phyloP scores from a whole-genome alignment of 2,888 invertebrate species.

The Phragmatobia fuliginosa region DNA sequence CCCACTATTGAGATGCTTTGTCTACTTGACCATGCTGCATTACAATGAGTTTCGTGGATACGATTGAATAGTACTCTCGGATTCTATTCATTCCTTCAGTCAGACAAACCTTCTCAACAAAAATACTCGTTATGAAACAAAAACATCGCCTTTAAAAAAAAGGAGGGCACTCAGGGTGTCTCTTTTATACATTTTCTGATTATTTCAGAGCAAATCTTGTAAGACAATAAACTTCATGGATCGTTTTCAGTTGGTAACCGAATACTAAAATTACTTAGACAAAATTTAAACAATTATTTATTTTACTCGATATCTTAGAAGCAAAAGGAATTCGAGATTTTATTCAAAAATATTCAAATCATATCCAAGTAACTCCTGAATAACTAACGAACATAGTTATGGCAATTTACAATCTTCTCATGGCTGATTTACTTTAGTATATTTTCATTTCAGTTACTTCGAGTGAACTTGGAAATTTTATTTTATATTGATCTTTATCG shows the following conservation, averaged over 20 bases:
- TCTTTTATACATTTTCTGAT: neutral
- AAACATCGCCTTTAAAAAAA: no score
- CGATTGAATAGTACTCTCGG: no score
- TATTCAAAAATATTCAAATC: neutral
- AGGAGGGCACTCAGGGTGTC: neutral
- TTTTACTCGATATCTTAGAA: neutral
- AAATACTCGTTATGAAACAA: no score
- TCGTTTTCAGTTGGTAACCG: neutral
- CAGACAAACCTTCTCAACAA: no score
- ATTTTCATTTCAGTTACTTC: conserved; percentile 25
- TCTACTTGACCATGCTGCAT: no score
- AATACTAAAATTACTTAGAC: conserved; percentile 1
- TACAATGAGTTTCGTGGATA: no score
- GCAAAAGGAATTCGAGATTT: neutral
- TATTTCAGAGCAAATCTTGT: neutral
- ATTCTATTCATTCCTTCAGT: no score
- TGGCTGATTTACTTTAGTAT: conserved; percentile 22
- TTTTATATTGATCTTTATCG: conserved; percentile 33
- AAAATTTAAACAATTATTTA: neutral
- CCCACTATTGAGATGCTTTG: no score
- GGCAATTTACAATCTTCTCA: conserved; percentile 31
- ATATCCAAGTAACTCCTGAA: conserved; percentile 18
- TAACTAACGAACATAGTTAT: conserved; percentile 26
- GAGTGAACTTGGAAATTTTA: conserved; percentile 35
- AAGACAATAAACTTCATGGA: neutral